A percentile compares a stretch with the other conserved stretches of the same genome.
These are phyloP conservation scores for Neoseiulus cucumeris DNA, from an alignment of 1,140 invertebrate species.

Conservation along the genomic window DNA sequence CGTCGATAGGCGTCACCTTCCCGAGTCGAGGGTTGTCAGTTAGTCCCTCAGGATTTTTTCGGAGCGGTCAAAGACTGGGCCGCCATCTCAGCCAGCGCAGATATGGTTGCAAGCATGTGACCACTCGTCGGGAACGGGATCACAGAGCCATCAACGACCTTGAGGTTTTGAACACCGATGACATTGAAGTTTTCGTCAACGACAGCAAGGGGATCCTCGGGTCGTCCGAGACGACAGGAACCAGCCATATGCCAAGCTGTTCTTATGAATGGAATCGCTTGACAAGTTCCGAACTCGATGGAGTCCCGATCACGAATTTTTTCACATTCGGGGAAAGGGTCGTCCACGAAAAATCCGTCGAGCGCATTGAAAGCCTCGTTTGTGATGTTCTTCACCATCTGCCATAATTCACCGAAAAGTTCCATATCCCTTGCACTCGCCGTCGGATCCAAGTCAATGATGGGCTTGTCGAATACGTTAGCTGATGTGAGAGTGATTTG, in stretches of 20 bases:
- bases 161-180: not conserved
- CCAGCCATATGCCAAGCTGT: not conserved
- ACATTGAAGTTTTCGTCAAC: not conserved
- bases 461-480: not conserved
- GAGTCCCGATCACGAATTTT: not conserved
- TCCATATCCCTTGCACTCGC: not conserved
- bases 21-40: too few species aligned
- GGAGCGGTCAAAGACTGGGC: not conserved
- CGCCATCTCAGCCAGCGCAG: not conserved
- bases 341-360: not conserved
- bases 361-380: not conserved
- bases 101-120: not conserved
- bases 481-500: not conserved
- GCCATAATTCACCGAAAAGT: not conserved
- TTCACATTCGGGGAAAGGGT: not conserved
- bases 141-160: not conserved
- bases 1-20: too few species aligned
- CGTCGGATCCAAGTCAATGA: not conserved
- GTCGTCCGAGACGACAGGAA: not conserved
- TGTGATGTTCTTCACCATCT: not conserved
- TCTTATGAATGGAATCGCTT: not conserved
- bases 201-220: not conserved
- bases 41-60: too few species aligned
- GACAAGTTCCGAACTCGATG: not conserved
- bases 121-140: not conserved